Conservation (phyloP, 2,797 vertebrate species). For the Pyrocephalus nanus region DNA sequence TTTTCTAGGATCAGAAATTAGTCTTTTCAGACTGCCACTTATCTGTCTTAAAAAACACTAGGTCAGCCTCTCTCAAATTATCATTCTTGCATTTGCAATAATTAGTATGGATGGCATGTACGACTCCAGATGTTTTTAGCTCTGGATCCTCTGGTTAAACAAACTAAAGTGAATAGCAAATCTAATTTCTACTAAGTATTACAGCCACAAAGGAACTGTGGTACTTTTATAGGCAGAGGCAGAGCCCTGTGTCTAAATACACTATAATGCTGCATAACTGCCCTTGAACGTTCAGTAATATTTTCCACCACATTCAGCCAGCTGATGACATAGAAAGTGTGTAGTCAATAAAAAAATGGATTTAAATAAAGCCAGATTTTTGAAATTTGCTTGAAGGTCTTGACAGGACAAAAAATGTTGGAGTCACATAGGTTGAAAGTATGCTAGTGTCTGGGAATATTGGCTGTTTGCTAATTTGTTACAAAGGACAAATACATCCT, state of each 20-base stretch:
- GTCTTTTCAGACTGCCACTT: not conserved
- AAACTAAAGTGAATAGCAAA: not conserved
- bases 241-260: not conserved
- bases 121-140: not conserved
- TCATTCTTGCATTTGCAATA: not conserved
- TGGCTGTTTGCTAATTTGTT: not conserved
- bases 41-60: not conserved
- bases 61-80: not conserved
- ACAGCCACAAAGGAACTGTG: not conserved
- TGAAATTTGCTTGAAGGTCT: not conserved
- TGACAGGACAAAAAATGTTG: not conserved
- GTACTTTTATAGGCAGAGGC: not conserved
- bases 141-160: not conserved
- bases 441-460: not conserved
- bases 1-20: slow-evolving; percentile 25
- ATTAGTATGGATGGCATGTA: not conserved
- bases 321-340: not conserved
- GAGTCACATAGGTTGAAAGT: not conserved
- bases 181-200: slow-evolving; percentile 3
- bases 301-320: not conserved
- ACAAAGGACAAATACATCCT: not conserved
- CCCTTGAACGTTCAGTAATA: not conserved
- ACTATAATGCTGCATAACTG: not conserved
- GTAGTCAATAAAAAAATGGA: not conserved
- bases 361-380: slow-evolving; percentile 24